A percentile compares a stretch with the other conserved stretches of the same genome.
Evolutionary conservation across 2,113 vertebrate genomes (phyloP).

Genomic region (Lampris incognitus): DNA sequence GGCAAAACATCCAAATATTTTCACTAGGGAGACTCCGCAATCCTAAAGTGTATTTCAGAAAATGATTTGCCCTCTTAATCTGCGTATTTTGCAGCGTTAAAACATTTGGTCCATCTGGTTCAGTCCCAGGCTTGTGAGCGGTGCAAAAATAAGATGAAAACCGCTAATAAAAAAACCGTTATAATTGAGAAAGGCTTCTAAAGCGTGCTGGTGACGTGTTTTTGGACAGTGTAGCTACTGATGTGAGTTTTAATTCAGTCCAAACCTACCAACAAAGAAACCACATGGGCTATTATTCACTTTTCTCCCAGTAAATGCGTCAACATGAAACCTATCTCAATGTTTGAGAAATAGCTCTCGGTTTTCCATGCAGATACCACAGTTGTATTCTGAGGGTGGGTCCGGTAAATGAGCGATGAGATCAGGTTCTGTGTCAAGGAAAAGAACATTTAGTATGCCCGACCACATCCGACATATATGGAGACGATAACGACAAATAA

Average conservation of each 20-base stretch:
- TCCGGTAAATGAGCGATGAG: constrained; percentile 21
- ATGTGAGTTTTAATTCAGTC: constrained; percentile 28
- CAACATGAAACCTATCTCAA: constrained; percentile 35
- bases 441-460: constrained; percentile 3
- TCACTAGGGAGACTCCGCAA: too few relatives aligned
- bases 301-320: constrained; percentile 21
- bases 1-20: too few relatives aligned
- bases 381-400: constrained; percentile 31
- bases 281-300: constrained; percentile 47
- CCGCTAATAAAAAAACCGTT: too few relatives aligned
- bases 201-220: background rate
- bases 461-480: constrained; percentile 62
- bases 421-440: constrained; percentile 40
- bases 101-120: too few relatives aligned
- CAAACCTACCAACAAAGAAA: constrained; percentile 31
- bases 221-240: too few relatives aligned
- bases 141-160: too few relatives aligned
- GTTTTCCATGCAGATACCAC: constrained; percentile 59
- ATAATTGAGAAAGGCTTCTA: too few relatives aligned
- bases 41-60: too few relatives aligned
- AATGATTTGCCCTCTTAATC: too few relatives aligned
- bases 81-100: too few relatives aligned
- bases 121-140: too few relatives aligned
- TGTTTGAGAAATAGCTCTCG: constrained; percentile 47
- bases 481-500: constrained; percentile 50